Evolutionary conservation across 2,888 invertebrate genomes (phyloP), one percentile per base, ranked within the genome.

Genomic region (Pheosia tremula): DNA sequence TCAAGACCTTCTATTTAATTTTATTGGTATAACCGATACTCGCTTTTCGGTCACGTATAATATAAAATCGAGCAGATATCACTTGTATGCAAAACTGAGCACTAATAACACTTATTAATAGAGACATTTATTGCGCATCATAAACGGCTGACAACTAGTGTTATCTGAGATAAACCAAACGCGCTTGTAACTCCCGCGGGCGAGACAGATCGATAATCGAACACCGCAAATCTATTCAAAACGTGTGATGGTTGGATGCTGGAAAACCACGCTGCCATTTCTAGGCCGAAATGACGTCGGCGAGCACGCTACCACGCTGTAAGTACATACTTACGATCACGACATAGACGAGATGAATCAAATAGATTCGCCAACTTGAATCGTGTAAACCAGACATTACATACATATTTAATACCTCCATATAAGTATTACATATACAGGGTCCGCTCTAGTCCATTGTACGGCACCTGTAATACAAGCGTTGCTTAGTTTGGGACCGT

Each of bases 151-250:
- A 77, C 80, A 79, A 79, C 68, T 75, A 71, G 74, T 74, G 75
- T 80, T 83, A 85, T 83, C 81, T 77, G 79, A 79, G 78, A 78
- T 77, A 79, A 74, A 73, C 73, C 80, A 83, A 78, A 74, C 79
- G 70, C 71, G 76, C 66, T 73, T 75, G 74, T 81, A 77, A 75
- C 77, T 79, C 73, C 24, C 65, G 71, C 67, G 64, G 66, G 68
- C 61, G 65, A 63, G 59, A 59, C 61, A 55, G 76, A 82, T 85
- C 83, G 72, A 84, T 84, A 79, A 66, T 60, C 67, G 59, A 69
- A 74, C 62, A 63, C 76, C 75, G 71, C 82, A 83, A 81, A 80
- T 80, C 78, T 75, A 80, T 79, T 71, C 71, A 81, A 79, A 81
- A 79, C 74, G 71, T 63, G 68, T 77, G 77, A 79, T 75, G 73